Conservation (phyloP, 2,888 invertebrate genomes). For the Heteromurus nitidus region DNA sequence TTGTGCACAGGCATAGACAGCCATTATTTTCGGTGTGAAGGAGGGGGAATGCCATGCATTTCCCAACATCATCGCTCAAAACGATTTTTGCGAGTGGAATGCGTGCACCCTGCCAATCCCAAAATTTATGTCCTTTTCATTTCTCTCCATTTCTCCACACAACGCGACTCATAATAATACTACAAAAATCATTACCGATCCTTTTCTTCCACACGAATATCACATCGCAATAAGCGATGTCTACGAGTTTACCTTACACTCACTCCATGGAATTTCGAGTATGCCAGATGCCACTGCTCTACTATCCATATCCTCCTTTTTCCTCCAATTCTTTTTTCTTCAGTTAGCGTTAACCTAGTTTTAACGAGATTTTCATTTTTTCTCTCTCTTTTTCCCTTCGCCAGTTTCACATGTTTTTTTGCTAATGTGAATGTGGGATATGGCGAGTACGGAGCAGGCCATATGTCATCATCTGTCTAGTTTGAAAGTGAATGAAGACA, state of each 20-base stretch:
- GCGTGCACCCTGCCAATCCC: background rate
- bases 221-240: background rate
- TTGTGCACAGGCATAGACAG: background rate
- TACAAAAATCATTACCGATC: constrained; percentile 3
- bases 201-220: background rate
- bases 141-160: background rate
- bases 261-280: no score
- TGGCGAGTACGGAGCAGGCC: constrained; percentile 6
- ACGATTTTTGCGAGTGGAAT: constrained; percentile 28
- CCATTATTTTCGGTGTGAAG: constrained; percentile 20
- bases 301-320: no score
- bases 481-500: constrained; percentile 19
- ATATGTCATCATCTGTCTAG: constrained; percentile 61
- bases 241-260: background rate
- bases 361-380: constrained; percentile 50
- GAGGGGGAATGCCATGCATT: constrained; percentile 17
- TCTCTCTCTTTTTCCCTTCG: constrained; percentile 8
- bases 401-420: background rate
- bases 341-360: constrained; percentile 39
- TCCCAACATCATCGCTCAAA: constrained; percentile 42
- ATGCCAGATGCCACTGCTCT: no score
- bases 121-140: background rate
- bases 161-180: background rate
- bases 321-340: background rate
- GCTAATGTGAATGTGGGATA: no score